These are phyloP conservation scores for Linnaemya tessellans DNA, from an alignment of 2,888 invertebrate species.

Conservation along the genomic window DNA sequence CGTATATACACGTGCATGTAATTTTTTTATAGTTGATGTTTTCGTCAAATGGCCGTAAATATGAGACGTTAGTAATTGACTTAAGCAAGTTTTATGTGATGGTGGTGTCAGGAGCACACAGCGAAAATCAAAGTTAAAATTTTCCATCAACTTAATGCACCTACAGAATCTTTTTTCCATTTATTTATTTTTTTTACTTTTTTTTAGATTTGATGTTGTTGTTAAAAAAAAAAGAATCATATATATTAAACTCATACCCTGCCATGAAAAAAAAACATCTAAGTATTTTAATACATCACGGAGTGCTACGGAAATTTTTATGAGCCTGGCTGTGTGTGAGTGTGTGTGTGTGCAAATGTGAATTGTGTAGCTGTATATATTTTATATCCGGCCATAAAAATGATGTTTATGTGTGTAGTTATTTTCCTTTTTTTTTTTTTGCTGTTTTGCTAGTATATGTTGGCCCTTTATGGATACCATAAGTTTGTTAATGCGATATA, in stretches of 20 bases:
- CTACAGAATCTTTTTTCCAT: neutral
- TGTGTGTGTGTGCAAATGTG: neutral
- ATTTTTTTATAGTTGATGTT: conserved; percentile 31
- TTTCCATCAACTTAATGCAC: conserved; percentile 16
- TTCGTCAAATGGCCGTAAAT: conserved; percentile 64
- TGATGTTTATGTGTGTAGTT: conserved; percentile 17
- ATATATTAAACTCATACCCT: neutral
- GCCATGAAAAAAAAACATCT: neutral
- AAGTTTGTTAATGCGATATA: conserved; percentile 20
- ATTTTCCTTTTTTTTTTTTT: conserved; percentile 18
- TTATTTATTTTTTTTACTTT: neutral
- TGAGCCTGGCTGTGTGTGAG: neutral
- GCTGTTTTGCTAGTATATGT: neutral
- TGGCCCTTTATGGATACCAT: neutral
- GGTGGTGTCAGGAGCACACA: neutral
- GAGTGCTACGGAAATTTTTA: neutral
- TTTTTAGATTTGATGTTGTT: conserved; percentile 6
- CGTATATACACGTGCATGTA: too few species aligned
- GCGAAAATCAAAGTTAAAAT: conserved; percentile 30
- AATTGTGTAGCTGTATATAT: conserved; percentile 12
- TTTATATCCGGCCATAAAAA: conserved; percentile 45
- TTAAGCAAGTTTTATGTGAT: conserved; percentile 42
- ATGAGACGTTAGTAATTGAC: conserved; percentile 66
- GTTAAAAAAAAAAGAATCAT: neutral
- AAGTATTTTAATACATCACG: conserved; percentile 11